Evolutionary conservation across 2,888 invertebrate species (phyloP), one percentile per base, ranked within the genome.

Genomic region (Sialis lutaria): DNA sequence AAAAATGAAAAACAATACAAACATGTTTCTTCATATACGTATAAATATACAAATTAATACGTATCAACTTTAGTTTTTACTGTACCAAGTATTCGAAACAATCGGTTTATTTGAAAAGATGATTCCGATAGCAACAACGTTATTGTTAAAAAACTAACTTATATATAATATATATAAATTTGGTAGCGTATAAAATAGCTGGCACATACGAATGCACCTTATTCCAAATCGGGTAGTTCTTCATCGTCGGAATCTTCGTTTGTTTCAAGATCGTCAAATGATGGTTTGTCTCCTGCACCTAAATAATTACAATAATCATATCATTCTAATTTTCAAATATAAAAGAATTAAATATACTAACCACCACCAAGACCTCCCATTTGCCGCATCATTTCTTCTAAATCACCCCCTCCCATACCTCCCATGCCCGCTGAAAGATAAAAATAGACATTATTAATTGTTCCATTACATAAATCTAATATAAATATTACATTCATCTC

Each of bases 191-290:
- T 37, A 37, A 37, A 37, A 37, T 37, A 12, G 12, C 10, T 12
- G 12, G n/a, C n/a, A 10, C 6, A 12, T 30, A 35, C 33, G 40
- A 33, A 41, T 39, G 8, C 7, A 22, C 44, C 46, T 57, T 67
- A 81, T 68, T 81, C 82, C 61, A 84, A 72, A 63, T 81, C 82
- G 22, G 83, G 83, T 65, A 84, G 67, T 55, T 80, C 79, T 59
- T 82, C 84, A 60, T 89, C 88, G 61, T 89, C 87, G 2, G 80
- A 84, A 60, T 74, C 74, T 46, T 70, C 73, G 44, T 65, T 64
- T 53, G 72, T 76, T 54, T 80, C 80, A 56, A 86, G 65, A 60
- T 85, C 85, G 58, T 84, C 83, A 55, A 87, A 81, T 53, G 73
- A 74, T 47, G 81, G 81, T 67, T 81, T 82, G 33, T 68, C 71